Evolutionary conservation across 2,797 vertebrate species (phyloP), one percentile per base, ranked within the genome.

Genomic region (Eulemur albifrons): DNA sequence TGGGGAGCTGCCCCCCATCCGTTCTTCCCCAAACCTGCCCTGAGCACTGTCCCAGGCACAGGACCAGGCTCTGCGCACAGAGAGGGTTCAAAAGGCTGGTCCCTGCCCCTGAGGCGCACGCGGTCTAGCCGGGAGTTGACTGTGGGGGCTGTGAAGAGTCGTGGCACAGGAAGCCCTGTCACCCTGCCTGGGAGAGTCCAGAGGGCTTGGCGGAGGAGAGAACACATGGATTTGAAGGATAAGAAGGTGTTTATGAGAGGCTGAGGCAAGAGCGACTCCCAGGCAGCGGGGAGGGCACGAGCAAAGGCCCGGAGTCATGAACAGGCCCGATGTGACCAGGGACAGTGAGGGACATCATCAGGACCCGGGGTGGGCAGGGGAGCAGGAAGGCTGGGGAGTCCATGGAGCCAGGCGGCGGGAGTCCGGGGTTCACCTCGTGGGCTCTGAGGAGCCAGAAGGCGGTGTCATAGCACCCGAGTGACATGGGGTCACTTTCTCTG

Each of bases 331-430:
- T 1, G 1, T 38, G 30, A 76, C 80, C n/a, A 40, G 54, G 20
- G 52, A 5, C 0, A 0, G 43, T 0, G 61, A 81, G 52, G 13
- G 73, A 6, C 9, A 1, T 32, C 2, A 0, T 32, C 27, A 21
- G 10, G 1, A n/a, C 4, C 2, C 25, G 1, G 1, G n/a, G 32
- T 25, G 2, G n/a, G 45, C 2, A 1, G 2, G 8, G 1, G 12
- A 35, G 21, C 43, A 5, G 17, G n/a, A 54, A 67, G n/a, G 18
- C 38, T 23, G 30, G 27, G 0, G 15, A 48, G 14, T 15, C 1
- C 3, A 6, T 3, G 75, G 81, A 48, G 21, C 12, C 30, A 4
- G 52, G 40, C 63, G 5, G 25, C 0, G 9, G 45, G 27, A 14
- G n/a, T 50, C 23, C 14, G n/a, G 35, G 67, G 4, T 1, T 35